Percentiles rank a stretch among this genome's conserved stretches.
phyloP scores from a whole-genome alignment of 2,113 vertebrate species.

The Phaetusa simplex region DNA sequence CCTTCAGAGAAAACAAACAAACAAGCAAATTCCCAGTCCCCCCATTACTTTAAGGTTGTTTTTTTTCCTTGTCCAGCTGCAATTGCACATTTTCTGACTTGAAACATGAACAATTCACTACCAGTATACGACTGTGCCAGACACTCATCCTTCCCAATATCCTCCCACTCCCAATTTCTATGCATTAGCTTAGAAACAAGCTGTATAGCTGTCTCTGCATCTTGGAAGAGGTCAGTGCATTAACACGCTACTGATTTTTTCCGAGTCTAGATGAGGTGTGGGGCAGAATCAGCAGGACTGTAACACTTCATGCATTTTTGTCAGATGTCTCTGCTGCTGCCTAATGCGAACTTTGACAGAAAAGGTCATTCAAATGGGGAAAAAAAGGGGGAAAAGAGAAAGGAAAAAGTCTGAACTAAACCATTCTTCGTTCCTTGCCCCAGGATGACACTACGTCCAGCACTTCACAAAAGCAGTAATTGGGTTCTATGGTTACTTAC shows the following conservation, averaged over 20 bases:
- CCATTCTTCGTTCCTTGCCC: neutral
- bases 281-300: neutral
- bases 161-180: neutral
- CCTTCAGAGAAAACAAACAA: neutral
- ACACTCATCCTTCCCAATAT: neutral
- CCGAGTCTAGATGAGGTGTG: neutral
- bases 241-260: neutral
- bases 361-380: neutral
- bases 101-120: neutral
- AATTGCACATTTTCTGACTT: neutral
- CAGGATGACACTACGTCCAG: neutral
- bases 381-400: neutral
- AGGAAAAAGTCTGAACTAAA: neutral
- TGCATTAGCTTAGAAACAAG: neutral
- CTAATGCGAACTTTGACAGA: neutral
- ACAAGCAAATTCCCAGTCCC: neutral
- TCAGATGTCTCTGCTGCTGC: neutral
- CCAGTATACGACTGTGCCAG: neutral
- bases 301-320: neutral
- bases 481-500: neutral
- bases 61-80: neutral
- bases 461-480: neutral
- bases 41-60: neutral
- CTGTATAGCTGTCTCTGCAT: neutral
- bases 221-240: neutral